phyloP scores from a whole-genome alignment of 2,797 vertebrate genomes.

The Hypotaenidia okinawae region DNA sequence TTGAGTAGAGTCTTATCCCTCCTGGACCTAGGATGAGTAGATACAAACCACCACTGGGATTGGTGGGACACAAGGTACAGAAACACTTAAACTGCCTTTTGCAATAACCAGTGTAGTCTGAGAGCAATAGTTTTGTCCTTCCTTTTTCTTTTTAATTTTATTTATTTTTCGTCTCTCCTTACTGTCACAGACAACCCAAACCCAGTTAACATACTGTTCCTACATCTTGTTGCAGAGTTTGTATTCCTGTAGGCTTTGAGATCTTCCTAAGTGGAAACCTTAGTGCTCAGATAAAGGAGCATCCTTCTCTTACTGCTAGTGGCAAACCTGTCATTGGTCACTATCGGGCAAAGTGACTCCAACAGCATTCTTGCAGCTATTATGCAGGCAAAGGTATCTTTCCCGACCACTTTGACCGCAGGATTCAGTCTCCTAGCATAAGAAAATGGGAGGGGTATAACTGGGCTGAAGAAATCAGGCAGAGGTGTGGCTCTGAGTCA shows the following conservation, averaged over 20 bases:
- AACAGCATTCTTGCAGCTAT: neutral
- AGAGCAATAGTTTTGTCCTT: neutral
- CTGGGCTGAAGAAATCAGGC: constrained; percentile 34
- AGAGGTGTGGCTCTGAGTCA: constrained; percentile 73
- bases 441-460: constrained; percentile 51
- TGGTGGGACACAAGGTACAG: neutral
- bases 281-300: neutral
- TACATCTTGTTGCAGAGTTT: neutral
- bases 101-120: neutral
- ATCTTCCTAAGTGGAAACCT: neutral
- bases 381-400: neutral
- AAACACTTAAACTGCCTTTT: neutral
- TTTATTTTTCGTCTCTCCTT: neutral
- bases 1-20: neutral
- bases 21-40: neutral
- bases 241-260: neutral
- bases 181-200: neutral
- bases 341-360: neutral
- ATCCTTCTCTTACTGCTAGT: neutral
- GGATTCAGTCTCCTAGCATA: neutral
- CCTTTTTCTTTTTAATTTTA: neutral
- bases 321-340: neutral
- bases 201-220: neutral
- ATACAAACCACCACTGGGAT: neutral
- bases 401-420: neutral